Percentiles rank a stretch among this genome's conserved stretches.
Conservation (phyloP, 1,140 invertebrate species). For the Lordiphosa collinella region DNA sequence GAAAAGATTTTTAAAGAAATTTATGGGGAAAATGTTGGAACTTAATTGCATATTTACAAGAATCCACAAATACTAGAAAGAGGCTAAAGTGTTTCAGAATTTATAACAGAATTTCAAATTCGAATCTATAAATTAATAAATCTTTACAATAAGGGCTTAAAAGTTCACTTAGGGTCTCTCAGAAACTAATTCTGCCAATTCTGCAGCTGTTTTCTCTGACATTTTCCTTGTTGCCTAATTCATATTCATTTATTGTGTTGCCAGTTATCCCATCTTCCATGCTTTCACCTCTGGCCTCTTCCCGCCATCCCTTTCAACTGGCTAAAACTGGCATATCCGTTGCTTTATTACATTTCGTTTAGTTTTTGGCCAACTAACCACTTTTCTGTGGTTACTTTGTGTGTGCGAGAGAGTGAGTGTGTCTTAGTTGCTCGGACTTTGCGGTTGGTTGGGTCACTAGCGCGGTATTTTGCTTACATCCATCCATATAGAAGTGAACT, state of each 20-base stretch:
- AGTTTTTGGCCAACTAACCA: conserved; percentile 77
- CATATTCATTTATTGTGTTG: conserved; percentile 74
- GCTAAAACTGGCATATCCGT: conserved; percentile 66
- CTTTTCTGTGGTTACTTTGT: conserved; percentile 74
- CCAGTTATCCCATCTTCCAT: conserved; percentile 28
- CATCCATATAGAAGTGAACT: conserved; percentile 26
- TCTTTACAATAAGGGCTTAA: no score
- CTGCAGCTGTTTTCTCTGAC: neutral
- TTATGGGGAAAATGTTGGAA: no score
- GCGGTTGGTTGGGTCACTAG: conserved; percentile 68
- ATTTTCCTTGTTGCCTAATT: conserved; percentile 53
- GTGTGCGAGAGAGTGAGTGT: conserved; percentile 19
- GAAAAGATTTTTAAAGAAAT: neutral
- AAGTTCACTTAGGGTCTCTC: no score
- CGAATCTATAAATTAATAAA: no score
- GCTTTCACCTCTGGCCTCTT: neutral
- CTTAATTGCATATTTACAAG: no score
- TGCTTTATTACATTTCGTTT: conserved; percentile 78
- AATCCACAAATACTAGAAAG: no score
- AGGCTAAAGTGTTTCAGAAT: no score
- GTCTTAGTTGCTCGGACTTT: conserved; percentile 64
- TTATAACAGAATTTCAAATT: no score
- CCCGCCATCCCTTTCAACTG: neutral
- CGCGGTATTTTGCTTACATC: conserved; percentile 57
- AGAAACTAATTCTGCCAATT: neutral